phyloP scores from a whole-genome alignment of 1,140 invertebrate genomes.

The Pygmarrhopalites habei region DNA sequence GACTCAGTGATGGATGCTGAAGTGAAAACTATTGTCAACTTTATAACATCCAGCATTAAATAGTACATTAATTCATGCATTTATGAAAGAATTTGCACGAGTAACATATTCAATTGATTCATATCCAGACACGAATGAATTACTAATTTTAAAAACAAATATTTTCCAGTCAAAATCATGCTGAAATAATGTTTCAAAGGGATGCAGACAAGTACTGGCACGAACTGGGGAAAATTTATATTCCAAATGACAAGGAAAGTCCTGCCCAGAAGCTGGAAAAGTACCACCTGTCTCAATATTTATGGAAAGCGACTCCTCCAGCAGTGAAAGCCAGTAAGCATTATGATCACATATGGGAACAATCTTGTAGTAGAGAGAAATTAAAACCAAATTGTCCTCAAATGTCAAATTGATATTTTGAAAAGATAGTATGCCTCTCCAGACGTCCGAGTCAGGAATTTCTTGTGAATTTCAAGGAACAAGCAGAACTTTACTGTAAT shows the following conservation, averaged over 20 bases:
- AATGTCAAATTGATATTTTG: not conserved
- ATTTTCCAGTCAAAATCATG: not conserved
- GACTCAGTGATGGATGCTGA: too few relatives aligned
- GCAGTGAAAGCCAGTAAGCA: too few relatives aligned
- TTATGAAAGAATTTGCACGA: not conserved
- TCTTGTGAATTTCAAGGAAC: not conserved
- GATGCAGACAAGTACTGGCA: not conserved
- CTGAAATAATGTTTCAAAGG: not conserved
- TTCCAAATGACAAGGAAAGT: not conserved
- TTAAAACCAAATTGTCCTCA: not conserved
- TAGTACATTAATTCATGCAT: not conserved
- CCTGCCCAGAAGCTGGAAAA: not conserved
- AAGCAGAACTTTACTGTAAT: not conserved
- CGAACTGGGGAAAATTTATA: not conserved
- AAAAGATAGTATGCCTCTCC: not conserved
- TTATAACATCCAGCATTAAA: not conserved
- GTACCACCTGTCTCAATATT: not conserved
- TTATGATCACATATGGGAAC: too few relatives aligned
- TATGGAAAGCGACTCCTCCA: not conserved
- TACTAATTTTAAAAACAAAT: not conserved
- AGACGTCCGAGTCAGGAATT: not conserved
- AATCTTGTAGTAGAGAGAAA: not conserved
- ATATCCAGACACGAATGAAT: not conserved
- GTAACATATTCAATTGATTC: not conserved
- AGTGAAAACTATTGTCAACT: not conserved